Evolutionary conservation across 2,113 vertebrate species (phyloP).

Genomic region (Anhinga rufa): DNA sequence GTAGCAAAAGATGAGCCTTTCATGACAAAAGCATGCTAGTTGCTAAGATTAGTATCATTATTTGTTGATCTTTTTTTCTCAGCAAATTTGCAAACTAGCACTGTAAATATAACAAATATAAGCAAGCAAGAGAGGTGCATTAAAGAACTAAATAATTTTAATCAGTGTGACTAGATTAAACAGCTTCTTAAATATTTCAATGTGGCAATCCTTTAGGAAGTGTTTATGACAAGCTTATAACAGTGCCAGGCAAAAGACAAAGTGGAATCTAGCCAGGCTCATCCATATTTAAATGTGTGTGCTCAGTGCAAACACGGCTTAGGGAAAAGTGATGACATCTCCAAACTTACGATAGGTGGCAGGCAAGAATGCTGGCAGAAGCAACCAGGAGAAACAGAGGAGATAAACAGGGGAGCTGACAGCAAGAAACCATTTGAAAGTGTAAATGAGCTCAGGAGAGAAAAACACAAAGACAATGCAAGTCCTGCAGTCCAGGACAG

Average conservation of each 20-base stretch:
- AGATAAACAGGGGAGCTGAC: neutral
- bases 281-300: slow-evolving; percentile 68
- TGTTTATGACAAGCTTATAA: slow-evolving; percentile 65
- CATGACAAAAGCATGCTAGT: neutral
- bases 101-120: slow-evolving; percentile 6
- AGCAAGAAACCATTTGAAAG: slow-evolving; percentile 1
- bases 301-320: slow-evolving; percentile 18
- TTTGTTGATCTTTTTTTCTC: slow-evolving; percentile 18
- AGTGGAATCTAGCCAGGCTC: slow-evolving; percentile 60
- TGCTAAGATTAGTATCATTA: slow-evolving; percentile 2
- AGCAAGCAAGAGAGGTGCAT: neutral
- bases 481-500: neutral
- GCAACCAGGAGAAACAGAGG: neutral
- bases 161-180: slow-evolving; percentile 54
- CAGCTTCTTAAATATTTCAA: slow-evolving; percentile 63
- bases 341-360: slow-evolving; percentile 46
- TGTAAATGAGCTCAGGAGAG: neutral
- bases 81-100: neutral
- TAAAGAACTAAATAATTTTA: slow-evolving; percentile 51
- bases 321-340: slow-evolving; percentile 26
- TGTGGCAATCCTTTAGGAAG: slow-evolving; percentile 60
- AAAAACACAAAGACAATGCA: neutral
- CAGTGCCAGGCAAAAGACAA: slow-evolving; percentile 67
- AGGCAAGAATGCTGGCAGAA: slow-evolving; percentile 46
- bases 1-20: slow-evolving; percentile 6